A percentile compares a stretch with the other conserved stretches of the same genome.
phyloP scores from a whole-genome alignment of 2,888 invertebrate genomes.

The Prosapia bicincta region DNA sequence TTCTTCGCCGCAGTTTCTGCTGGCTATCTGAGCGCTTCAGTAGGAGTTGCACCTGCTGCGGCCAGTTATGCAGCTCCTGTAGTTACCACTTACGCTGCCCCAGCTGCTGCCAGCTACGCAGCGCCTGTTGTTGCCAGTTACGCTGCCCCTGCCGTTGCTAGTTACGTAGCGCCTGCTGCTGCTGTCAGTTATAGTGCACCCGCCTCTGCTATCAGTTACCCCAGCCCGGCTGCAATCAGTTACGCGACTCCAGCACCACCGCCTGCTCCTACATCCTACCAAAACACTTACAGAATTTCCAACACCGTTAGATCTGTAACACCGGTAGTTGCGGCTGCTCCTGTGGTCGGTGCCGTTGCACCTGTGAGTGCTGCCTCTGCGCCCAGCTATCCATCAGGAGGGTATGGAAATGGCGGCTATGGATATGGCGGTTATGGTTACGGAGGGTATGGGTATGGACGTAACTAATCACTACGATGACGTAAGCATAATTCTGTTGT shows the following conservation, averaged over 20 bases:
- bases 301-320: conserved; percentile 9
- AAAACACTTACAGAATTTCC: conserved; percentile 13
- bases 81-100: neutral
- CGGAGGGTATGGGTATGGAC: neutral
- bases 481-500: too few relatives aligned
- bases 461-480: neutral
- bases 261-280: conserved; percentile 41
- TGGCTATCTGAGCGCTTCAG: neutral
- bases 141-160: conserved; percentile 8
- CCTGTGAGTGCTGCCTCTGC: neutral
- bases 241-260: conserved; percentile 37
- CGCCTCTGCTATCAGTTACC: conserved; percentile 35
- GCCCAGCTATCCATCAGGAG: neutral
- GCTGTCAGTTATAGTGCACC: conserved; percentile 42
- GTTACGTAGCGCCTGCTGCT: conserved; percentile 18
- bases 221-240: neutral
- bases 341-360: neutral
- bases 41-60: neutral
- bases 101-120: conserved; percentile 16
- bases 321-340: neutral
- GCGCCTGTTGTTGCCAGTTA: conserved; percentile 5
- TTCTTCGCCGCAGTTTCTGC: neutral
- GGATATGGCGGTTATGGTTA: neutral
- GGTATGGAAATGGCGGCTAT: neutral
- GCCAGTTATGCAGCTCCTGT: conserved; percentile 2